A percentile compares a stretch with the other conserved stretches of the same genome.
Evolutionary conservation across 2,888 invertebrate species (phyloP).

Genomic region (Invenusta paracnida): DNA sequence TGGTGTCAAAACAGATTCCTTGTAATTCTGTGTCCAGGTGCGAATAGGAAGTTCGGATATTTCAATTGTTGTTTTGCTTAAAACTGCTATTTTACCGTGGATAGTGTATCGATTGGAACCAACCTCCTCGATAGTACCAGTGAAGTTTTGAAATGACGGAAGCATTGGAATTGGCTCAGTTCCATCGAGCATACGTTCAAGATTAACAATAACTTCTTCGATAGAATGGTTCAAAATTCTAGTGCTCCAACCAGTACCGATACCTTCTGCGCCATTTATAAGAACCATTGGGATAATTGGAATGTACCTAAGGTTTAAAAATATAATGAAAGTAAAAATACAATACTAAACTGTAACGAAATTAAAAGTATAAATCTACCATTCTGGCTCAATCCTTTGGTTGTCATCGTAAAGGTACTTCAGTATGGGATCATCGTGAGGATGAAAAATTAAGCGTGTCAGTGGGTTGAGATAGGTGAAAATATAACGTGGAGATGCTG

Average conservation of each 20-base stretch:
- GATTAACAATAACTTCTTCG: constrained; percentile 76
- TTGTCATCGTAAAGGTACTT: background rate
- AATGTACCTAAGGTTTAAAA: constrained; percentile 35
- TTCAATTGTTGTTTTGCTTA: constrained; percentile 68
- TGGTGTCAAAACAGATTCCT: constrained; percentile 83
- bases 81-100: constrained; percentile 40
- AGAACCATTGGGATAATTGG: constrained; percentile 93
- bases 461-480: background rate
- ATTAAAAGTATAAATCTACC: too few species aligned
- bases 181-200: constrained; percentile 73
- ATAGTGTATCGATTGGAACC: constrained; percentile 36
- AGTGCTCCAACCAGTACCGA: constrained; percentile 97
- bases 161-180: constrained; percentile 74
- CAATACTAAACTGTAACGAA: too few species aligned
- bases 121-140: constrained; percentile 63
- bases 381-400: too few species aligned
- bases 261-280: constrained; percentile 93
- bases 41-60: constrained; percentile 90
- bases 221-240: constrained; percentile 94
- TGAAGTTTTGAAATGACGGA: constrained; percentile 88
- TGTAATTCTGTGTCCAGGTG: constrained; percentile 90
- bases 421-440: background rate
- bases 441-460: background rate
- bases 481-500: background rate
- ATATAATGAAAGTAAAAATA: too few species aligned